Base-by-base conservation (phyloP, 2,888 invertebrate genomes). In the Agrilus cyanescens region DNA sequence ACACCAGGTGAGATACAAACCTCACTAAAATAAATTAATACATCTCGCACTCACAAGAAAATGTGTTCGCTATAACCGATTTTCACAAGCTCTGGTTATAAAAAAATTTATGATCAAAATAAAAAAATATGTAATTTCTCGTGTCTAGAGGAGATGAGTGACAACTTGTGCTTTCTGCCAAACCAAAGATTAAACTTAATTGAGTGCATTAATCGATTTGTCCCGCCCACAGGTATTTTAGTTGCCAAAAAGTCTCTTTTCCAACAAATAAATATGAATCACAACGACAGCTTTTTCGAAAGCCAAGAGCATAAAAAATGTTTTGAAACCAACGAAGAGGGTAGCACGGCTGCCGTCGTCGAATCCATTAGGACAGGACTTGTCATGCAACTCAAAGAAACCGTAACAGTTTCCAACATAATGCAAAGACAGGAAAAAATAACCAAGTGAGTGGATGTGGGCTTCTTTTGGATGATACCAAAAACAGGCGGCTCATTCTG, bases 321-420 rank as follows among this genome's bases (percentile, higher is more conserved):
- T 54, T 71, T 75, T 10, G 78, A 80, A 57, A 61, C 74, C 33
- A 68, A 76, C 46, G 82, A 89, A 57, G 90, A 90, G 66, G 81
- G 81, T 51, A 75, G 86, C 8, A 81, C 82, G 12, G 81, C 81
- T 38, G 82, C 82, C 37, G 81, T 86, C 30, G 78, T 87, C 4
- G 88, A 87, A 58, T 81, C 84, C 1, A 83, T 93, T 32, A 69
- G 93, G 49, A 83, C 87, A 7, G 90, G 91, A 1, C 72, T 93
- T 34, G 88, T 82, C 12, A 80, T 91, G 69, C 89, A 90, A 61
- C 69, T 93, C 39, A 84, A 91, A 58, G 83, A 88, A 57, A 80
- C 85, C 3, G 75, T 91, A 4, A 83, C 85, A 2, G 71, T 80
- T 15, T 75, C 80, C 48, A 75, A 74, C 41, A 90, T 93, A 44